Evolutionary conservation across 1,140 invertebrate species (phyloP), one percentile per base, ranked within the genome.

Genomic region (Cepaea nemoralis): DNA sequence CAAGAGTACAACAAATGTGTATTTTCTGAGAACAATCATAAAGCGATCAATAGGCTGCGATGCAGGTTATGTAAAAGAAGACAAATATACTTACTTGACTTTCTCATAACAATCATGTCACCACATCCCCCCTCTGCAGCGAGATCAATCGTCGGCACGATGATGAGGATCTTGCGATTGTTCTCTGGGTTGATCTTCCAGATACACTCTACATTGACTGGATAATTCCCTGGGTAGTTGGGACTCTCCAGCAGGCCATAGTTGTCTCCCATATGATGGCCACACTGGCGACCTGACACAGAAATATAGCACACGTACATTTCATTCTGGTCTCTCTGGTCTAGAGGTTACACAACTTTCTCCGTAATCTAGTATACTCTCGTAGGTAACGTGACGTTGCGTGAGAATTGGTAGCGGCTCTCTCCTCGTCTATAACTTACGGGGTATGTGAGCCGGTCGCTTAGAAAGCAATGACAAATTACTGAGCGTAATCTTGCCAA

Each of bases 151-250:
- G 91, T 88, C 0, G 91, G 91, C 55, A 92, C 87, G 31, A 92
- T 90, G 33, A 92, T 87, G 22, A 92, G 87, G 67, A 92, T 91
- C 5, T 90, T 79, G 35, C 91, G 81, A n/a, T 88, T 86, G 77
- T 90, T 91, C 35, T 85, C 87, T 12, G 91, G 90, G 76, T 86
- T 86, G 37, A 92, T 91, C 69, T 85, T 89, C 91, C 91, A 92
- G 0, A 88, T 88, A 83, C 91, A 92, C 48, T 89, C 84, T 5
- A 89, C 84, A 80, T 91, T 89, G 63, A 87, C 87, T 10, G 91
- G 91, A 80, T 92, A 92, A 59, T 88, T 82, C 12, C 90, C 91
- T 1, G 91, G 91, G 79, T 90, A 92, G 83, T 92, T 92, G 10
- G 91, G 91, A 59, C 86, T 91, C 77, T 90, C 83, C 35, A 92